These are phyloP conservation scores for Ophion costatus DNA, from an alignment of 2,888 invertebrate genomes.

Conservation along the genomic window DNA sequence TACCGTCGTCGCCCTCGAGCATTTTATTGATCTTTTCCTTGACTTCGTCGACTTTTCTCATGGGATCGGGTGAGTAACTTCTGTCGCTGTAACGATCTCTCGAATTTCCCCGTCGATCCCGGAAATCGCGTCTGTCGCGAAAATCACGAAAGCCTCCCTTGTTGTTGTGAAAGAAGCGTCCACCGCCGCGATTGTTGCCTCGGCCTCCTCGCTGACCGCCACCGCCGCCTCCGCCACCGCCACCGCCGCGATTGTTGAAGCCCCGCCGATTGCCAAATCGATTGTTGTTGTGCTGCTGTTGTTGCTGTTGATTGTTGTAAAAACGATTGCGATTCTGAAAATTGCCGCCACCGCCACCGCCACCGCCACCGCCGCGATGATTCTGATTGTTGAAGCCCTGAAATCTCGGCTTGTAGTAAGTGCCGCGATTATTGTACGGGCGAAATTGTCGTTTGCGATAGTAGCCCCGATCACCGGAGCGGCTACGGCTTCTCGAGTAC, in stretches of 20 bases:
- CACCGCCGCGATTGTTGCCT: constrained; percentile 79
- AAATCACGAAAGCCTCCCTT: constrained; percentile 87
- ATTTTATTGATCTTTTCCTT: constrained; percentile 87
- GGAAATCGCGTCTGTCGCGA: constrained; percentile 87
- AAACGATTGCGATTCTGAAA: constrained; percentile 81
- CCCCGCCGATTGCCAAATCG: constrained; percentile 77
- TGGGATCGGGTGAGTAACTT: constrained; percentile 84
- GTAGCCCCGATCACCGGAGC: constrained; percentile 83
- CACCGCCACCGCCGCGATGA: constrained; percentile 85
- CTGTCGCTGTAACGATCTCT: constrained; percentile 84
- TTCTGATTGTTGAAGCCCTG: constrained; percentile 86
- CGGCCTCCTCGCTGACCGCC: constrained; percentile 78
- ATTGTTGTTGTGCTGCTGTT: constrained; percentile 73
- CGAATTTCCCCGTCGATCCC: constrained; percentile 86
- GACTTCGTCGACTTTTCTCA: constrained; percentile 85
- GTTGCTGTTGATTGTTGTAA: constrained; percentile 74
- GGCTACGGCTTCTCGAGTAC: constrained; percentile 85
- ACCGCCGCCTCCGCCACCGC: constrained; percentile 70
- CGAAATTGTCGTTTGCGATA: constrained; percentile 81
- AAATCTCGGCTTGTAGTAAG: constrained; percentile 92
- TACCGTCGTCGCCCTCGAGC: constrained; percentile 81
- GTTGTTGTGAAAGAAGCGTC: constrained; percentile 81
- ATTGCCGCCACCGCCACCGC: constrained; percentile 68
- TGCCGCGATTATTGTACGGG: constrained; percentile 88
- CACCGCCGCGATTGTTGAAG: constrained; percentile 77